Base-by-base conservation (phyloP, 1,140 invertebrate genomes). In the Carposina sasakii region DNA sequence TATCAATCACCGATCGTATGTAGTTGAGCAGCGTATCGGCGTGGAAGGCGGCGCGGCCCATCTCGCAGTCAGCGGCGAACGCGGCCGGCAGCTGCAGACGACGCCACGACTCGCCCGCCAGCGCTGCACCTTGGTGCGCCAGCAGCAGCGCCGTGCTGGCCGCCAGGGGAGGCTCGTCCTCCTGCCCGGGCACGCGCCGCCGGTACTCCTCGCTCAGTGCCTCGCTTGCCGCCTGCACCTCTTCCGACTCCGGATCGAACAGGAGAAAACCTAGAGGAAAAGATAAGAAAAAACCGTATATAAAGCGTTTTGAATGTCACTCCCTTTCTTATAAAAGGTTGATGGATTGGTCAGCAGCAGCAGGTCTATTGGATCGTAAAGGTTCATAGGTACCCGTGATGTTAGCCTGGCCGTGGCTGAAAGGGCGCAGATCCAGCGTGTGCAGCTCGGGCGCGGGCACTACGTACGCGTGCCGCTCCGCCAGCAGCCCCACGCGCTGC, bases 401-500 rank as follows among this genome's bases (percentile, higher is more conserved):
- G 70, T 96, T 96, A 2, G 92, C 91, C 9, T 93, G 94, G 12
- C 90, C 91, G 81, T 94, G 93, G 76, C 93, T 91, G 83, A 91
- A 96, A 51, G 91, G 89, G 40, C 90, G 89, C 51, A 96, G 75
- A 67, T 93, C 88, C 9, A 93, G 79, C 0, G 91, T 91, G 61
- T 95, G 92, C 45, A 96, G 79, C 77, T 97, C 94, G 82, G 93
- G 74, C 48, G 90, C 89, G 3, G 91, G 92, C 37, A 96, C 88
- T 19, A 96, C 87, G 67, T 91, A 93, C 49, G 87, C 90, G 67
- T 93, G 89, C 1, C 90, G 79, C 36, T 91, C 90, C 1, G 90
- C 90, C 68, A 96, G 89, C 54, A 96, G 85, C 2, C 94, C 94
- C 46, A 95, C 91, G 88, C 96, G 93, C 81, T 94, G 93, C 87